Conservation (phyloP, 1,140 invertebrate species). For the Drosophila prosaltans region DNA sequence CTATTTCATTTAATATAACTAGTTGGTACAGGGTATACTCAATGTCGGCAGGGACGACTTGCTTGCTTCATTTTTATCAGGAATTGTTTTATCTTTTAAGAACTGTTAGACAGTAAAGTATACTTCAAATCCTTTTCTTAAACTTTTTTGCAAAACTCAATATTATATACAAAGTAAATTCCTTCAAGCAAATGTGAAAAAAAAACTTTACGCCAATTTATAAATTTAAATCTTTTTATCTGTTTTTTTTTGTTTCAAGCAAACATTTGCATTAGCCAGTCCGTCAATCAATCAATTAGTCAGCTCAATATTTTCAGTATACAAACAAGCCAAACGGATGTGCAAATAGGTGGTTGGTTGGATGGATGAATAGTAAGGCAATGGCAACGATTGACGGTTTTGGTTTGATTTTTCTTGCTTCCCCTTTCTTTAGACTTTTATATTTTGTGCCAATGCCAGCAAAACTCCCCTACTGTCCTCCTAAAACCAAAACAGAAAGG, state of each 20-base stretch:
- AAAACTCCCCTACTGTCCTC: constrained; percentile 12
- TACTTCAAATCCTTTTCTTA: too few species aligned
- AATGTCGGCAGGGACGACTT: too few species aligned
- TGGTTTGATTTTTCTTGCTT: constrained; percentile 7
- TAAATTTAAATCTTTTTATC: constrained; percentile 46
- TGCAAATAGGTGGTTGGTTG: constrained; percentile 5
- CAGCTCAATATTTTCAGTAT: constrained; percentile 32
- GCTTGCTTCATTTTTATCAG: too few species aligned
- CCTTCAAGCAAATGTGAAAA: constrained; percentile 6
- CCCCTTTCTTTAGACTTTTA: constrained; percentile 21
- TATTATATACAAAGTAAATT: constrained; percentile 16
- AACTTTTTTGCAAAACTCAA: neutral
- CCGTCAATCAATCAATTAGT: neutral
- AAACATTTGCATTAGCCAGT: constrained; percentile 43
- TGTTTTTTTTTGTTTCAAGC: constrained; percentile 20
- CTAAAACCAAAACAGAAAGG: constrained; percentile 18
- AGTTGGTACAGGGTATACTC: too few species aligned
- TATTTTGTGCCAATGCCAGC: constrained; percentile 38
- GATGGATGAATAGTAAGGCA: constrained; percentile 21
- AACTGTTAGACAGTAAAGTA: neutral
- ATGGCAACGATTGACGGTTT: constrained; percentile 37
- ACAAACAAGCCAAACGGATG: constrained; percentile 47
- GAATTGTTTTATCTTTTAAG: neutral
- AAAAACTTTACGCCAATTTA: constrained; percentile 44
- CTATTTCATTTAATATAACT: too few species aligned